Evolutionary conservation across 2,888 invertebrate species (phyloP).

Genomic region (Heliconius aoede): DNA sequence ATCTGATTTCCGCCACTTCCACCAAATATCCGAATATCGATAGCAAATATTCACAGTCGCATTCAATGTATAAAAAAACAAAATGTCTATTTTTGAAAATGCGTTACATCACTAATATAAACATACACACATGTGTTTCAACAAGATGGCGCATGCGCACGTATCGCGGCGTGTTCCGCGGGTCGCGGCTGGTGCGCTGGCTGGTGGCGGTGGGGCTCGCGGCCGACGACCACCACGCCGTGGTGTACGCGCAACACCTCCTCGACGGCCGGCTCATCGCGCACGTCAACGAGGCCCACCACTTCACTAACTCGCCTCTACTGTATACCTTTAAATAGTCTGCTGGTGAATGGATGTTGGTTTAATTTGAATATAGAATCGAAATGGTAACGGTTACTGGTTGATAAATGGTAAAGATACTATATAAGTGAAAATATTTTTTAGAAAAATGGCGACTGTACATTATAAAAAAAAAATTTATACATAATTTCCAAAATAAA

Average conservation of each 20-base stretch:
- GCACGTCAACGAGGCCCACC: slow-evolving; percentile 92
- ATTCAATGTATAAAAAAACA: no score
- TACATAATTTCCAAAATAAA: no score
- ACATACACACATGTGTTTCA: neutral
- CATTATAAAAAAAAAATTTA: neutral
- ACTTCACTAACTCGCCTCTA: slow-evolving; percentile 92
- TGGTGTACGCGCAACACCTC: slow-evolving; percentile 91
- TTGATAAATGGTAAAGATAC: neutral
- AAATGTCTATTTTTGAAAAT: no score
- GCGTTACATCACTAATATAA: no score
- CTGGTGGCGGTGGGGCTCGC: slow-evolving; percentile 91
- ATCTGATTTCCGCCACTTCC: no score
- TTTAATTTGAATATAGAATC: no score
- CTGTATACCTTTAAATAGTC: slow-evolving; percentile 88
- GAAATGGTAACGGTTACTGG: no score
- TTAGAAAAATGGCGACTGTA: neutral
- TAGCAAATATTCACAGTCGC: no score
- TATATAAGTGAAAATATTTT: neutral
- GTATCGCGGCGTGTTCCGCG: slow-evolving; percentile 92
- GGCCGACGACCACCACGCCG: slow-evolving; percentile 90
- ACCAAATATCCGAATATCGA: no score
- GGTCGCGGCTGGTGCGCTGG: slow-evolving; percentile 94
- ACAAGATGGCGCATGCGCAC: slow-evolving; percentile 90
- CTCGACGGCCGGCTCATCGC: slow-evolving; percentile 92
- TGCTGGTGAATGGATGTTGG: neutral